Evolutionary conservation across 2,113 vertebrate species (phyloP).

Genomic region (Indicator maculatus): DNA sequence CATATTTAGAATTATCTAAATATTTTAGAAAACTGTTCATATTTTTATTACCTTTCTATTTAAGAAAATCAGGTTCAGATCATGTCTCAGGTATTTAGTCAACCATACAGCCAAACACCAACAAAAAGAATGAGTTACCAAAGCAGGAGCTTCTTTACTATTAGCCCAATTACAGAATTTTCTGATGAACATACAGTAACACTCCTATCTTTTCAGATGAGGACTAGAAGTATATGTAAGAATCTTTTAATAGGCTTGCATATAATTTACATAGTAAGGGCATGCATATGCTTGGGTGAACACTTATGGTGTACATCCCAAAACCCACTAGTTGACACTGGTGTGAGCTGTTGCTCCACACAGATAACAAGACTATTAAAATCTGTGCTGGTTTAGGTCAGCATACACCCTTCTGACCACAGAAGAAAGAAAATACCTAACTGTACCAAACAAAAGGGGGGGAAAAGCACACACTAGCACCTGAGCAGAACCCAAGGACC

Average conservation of each 20-base stretch:
- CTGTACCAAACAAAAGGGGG: not conserved
- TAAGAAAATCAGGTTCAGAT: not conserved
- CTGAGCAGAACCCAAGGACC: not conserved
- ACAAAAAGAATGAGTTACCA: not conserved
- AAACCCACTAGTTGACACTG: not conserved
- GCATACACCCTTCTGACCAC: not conserved
- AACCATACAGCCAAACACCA: not conserved
- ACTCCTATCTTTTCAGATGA: not conserved
- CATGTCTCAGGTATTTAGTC: not conserved
- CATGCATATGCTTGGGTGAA: not conserved
- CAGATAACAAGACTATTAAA: not conserved
- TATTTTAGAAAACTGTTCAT: not conserved
- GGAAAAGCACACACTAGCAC: not conserved
- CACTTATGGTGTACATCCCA: not conserved
- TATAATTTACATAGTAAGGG: not conserved
- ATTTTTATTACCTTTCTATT: not conserved
- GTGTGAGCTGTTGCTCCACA: not conserved
- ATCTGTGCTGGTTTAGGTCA: not conserved
- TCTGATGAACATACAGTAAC: not conserved
- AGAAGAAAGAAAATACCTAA: not conserved
- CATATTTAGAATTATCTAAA: not conserved
- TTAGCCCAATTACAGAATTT: not conserved
- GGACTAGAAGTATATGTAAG: not conserved
- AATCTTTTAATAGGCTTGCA: not conserved
- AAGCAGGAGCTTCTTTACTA: not conserved